These are phyloP conservation scores for Daubentonia madagascariensis DNA, from an alignment of 2,113 vertebrate species.

Conservation along the genomic window DNA sequence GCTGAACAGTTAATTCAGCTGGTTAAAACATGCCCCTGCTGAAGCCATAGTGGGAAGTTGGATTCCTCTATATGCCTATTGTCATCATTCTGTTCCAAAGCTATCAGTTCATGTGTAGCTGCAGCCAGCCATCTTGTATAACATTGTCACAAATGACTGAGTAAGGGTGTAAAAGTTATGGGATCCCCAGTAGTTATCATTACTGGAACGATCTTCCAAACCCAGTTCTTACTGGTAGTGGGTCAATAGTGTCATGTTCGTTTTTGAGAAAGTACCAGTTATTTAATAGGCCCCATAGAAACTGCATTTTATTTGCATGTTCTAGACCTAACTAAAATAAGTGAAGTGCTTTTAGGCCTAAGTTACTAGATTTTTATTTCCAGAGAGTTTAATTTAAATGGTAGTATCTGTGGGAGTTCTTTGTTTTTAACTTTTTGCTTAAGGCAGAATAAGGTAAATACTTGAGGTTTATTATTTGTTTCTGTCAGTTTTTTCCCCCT, in stretches of 20 bases:
- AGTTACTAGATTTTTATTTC: constrained; percentile 16
- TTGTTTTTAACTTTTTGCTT: constrained; percentile 30
- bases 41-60: neutral
- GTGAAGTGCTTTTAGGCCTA: neutral
- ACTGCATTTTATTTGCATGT: neutral
- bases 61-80: neutral
- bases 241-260: neutral
- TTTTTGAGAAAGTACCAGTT: neutral
- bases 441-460: constrained; percentile 11
- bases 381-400: constrained; percentile 31
- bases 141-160: neutral
- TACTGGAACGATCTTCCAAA: neutral
- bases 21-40: neutral
- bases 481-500: neutral
- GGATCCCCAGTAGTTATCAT: neutral
- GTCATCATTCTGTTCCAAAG: neutral
- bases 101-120: neutral
- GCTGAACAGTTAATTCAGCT: neutral
- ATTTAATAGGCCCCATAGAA: neutral
- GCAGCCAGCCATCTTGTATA: neutral
- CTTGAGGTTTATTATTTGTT: constrained; percentile 19
- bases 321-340: constrained; percentile 26
- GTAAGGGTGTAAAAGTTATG: neutral
- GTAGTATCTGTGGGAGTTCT: neutral
- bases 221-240: neutral